phyloP scores from a whole-genome alignment of 2,113 vertebrate genomes.

The Chlorodrepanis virens region DNA sequence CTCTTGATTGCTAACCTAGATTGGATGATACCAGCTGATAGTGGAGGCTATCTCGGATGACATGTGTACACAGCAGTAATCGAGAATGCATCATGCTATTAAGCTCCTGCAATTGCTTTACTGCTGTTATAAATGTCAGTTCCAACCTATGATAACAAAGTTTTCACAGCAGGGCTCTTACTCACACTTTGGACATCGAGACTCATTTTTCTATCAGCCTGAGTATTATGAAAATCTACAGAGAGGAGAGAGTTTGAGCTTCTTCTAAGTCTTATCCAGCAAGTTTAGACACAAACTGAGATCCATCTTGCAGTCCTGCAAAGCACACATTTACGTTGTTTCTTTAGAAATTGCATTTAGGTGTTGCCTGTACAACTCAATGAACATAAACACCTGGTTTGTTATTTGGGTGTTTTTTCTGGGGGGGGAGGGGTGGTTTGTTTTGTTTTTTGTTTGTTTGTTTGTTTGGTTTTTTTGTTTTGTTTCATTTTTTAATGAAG shows the following conservation, averaged over 20 bases:
- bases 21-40: slow-evolving; percentile 40
- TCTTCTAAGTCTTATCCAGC: neutral
- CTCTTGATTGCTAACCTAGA: slow-evolving; percentile 45
- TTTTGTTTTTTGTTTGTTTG: no score
- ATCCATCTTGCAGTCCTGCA: neutral
- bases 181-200: slow-evolving; percentile 27
- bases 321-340: neutral
- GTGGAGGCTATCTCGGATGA: neutral
- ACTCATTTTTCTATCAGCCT: slow-evolving; percentile 18
- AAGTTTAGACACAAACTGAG: neutral
- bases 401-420: no score
- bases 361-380: neutral
- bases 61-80: slow-evolving; percentile 10
- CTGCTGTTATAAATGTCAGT: slow-evolving; percentile 62
- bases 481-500: neutral
- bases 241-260: neutral
- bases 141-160: slow-evolving; percentile 28
- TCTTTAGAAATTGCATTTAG: neutral
- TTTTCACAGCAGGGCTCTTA: slow-evolving; percentile 47
- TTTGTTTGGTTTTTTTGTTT: no score
- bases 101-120: slow-evolving; percentile 51
- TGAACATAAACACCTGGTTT: neutral
- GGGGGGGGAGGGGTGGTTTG: no score
- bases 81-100: slow-evolving; percentile 42
- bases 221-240: slow-evolving; percentile 2